phyloP scores from a whole-genome alignment of 2,888 invertebrate species.

The Parnassius glacialis region DNA sequence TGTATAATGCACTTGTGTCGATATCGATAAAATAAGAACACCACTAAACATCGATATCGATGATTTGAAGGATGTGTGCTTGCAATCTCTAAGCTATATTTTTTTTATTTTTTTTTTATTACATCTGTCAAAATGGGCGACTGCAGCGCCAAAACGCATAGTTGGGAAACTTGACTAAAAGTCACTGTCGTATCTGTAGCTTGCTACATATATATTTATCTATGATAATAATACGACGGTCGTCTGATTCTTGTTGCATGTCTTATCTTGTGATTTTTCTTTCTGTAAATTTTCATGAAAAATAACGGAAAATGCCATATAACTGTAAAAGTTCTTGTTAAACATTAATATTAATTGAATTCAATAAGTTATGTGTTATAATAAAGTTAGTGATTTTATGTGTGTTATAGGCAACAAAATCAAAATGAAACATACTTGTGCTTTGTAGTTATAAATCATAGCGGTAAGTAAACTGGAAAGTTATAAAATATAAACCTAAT shows the following conservation, averaged over 20 bases:
- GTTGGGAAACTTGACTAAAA: too few relatives aligned
- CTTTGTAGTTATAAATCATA: slow-evolving; percentile 61
- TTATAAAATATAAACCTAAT: slow-evolving; percentile 31
- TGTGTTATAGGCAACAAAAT: slow-evolving; percentile 70
- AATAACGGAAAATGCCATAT: slow-evolving; percentile 69
- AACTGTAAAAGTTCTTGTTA: slow-evolving; percentile 53
- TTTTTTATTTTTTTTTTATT: too few relatives aligned
- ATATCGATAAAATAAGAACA: too few relatives aligned
- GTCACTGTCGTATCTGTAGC: too few relatives aligned
- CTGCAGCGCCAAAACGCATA: too few relatives aligned
- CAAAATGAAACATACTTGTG: slow-evolving; percentile 74
- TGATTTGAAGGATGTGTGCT: too few relatives aligned
- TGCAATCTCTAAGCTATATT: too few relatives aligned
- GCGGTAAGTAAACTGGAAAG: slow-evolving; percentile 61
- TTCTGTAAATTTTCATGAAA: slow-evolving; percentile 65
- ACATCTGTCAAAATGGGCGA: too few relatives aligned
- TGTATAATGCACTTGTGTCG: too few relatives aligned
- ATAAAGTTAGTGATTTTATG: slow-evolving; percentile 48
- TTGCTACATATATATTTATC: too few relatives aligned
- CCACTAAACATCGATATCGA: too few relatives aligned
- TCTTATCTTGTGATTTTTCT: slow-evolving; percentile 58
- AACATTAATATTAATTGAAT: slow-evolving; percentile 32
- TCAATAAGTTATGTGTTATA: slow-evolving; percentile 24
- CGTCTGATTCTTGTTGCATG: slow-evolving; percentile 42
- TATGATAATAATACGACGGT: too few relatives aligned